Conservation (phyloP, 2,113 vertebrate genomes). For the Athene cunicularia region DNA sequence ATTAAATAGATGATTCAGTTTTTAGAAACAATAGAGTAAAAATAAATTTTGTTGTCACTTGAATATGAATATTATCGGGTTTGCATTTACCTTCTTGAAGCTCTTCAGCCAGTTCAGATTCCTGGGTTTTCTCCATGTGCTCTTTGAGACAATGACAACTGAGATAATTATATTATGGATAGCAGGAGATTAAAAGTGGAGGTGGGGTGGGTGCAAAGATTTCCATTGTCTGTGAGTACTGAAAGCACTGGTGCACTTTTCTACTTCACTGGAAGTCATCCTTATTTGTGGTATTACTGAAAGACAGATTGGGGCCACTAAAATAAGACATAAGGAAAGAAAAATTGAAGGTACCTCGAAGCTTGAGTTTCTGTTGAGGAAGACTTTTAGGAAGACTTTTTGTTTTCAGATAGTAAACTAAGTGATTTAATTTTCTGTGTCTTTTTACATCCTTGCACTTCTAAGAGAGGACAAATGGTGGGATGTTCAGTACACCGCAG, state of each 20-base stretch:
- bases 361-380: not conserved
- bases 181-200: not conserved
- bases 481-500: not conserved
- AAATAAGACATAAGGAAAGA: not conserved
- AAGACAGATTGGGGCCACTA: not conserved
- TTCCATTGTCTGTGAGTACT: not conserved
- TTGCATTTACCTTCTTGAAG: not conserved
- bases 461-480: not conserved
- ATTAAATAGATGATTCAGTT: not conserved
- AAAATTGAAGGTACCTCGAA: not conserved
- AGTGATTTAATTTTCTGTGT: not conserved
- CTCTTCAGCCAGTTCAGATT: not conserved
- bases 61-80: not conserved
- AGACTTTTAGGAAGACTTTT: not conserved
- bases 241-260: not conserved
- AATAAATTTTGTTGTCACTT: not conserved
- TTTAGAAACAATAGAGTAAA: not conserved
- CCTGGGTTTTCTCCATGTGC: not conserved
- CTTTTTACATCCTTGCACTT: not conserved
- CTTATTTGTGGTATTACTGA: not conserved
- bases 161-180: not conserved
- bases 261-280: not conserved
- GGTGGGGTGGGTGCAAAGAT: not conserved
- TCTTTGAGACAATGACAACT: not conserved
- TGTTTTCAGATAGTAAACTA: not conserved